These are phyloP conservation scores for Microplitis demolitor DNA, from an alignment of 1,140 invertebrate genomes.

Conservation along the genomic window DNA sequence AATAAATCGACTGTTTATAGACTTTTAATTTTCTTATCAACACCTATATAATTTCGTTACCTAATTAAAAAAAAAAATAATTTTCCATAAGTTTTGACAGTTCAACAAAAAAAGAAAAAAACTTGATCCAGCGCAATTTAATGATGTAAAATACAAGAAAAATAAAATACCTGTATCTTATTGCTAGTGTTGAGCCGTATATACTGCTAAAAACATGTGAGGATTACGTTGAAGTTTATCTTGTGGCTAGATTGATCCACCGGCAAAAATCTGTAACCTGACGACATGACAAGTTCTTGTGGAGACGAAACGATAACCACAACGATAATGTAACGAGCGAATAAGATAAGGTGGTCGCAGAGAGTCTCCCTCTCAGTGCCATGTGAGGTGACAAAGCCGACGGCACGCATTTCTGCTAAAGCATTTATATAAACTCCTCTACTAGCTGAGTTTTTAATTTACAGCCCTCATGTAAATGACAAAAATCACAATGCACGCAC, in stretches of 20 bases:
- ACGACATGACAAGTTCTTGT: conserved; percentile 28
- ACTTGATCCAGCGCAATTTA: too few species aligned
- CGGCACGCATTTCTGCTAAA: conserved; percentile 11
- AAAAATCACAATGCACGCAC: too few species aligned
- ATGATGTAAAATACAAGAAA: too few species aligned
- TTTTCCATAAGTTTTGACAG: too few species aligned
- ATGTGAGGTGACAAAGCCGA: conserved; percentile 18
- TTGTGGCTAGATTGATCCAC: conserved; percentile 42
- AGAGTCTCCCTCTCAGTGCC: neutral
- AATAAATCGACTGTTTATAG: too few species aligned
- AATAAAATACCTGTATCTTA: too few species aligned
- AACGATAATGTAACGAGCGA: conserved; percentile 48
- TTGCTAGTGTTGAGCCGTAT: too few species aligned
- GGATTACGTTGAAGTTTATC: neutral
- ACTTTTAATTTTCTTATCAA: too few species aligned
- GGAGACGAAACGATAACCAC: conserved; percentile 35
- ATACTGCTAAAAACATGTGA: conserved; percentile 5
- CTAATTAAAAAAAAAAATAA: too few species aligned
- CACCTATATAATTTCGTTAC: too few species aligned
- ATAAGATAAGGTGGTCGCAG: conserved; percentile 33
- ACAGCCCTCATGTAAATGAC: too few species aligned
- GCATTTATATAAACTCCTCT: neutral
- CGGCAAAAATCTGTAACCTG: conserved; percentile 41
- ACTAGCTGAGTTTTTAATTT: neutral
- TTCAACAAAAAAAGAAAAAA: too few species aligned